phyloP scores from a whole-genome alignment of 2,113 vertebrate genomes.

The Oenanthe oenanthe region DNA sequence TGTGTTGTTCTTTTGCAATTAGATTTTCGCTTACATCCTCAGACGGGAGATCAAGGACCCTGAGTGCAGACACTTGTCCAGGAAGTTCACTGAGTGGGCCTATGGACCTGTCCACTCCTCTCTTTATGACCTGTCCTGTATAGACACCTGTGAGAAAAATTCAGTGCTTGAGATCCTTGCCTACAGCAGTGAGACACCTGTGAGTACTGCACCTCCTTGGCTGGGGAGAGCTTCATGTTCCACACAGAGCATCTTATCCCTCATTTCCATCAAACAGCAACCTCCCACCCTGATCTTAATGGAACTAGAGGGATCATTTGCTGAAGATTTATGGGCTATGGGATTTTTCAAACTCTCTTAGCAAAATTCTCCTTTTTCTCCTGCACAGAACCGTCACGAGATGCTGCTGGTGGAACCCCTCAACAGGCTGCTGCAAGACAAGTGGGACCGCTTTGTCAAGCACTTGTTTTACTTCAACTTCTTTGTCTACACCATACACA shows the following conservation, averaged over 20 bases:
- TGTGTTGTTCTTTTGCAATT: constrained; percentile 18
- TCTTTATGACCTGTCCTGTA: constrained; percentile 89
- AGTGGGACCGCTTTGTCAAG: constrained; percentile 89
- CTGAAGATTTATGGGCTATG: neutral
- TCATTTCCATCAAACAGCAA: neutral
- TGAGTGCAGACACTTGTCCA: constrained; percentile 87
- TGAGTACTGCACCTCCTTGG: constrained; percentile 71
- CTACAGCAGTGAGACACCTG: constrained; percentile 88
- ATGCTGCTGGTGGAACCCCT: constrained; percentile 93
- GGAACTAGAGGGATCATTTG: neutral
- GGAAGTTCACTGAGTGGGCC: constrained; percentile 98
- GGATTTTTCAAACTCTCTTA: neutral
- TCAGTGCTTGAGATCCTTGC: constrained; percentile 91
- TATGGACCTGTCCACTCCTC: constrained; percentile 94
- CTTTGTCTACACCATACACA: constrained; percentile 84
- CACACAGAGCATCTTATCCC: neutral
- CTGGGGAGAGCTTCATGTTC: neutral
- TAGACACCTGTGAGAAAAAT: constrained; percentile 88
- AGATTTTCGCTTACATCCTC: constrained; percentile 89
- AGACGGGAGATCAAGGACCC: constrained; percentile 87
- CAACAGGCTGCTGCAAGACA: constrained; percentile 87
- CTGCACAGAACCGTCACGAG: constrained; percentile 87
- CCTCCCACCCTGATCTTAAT: neutral
- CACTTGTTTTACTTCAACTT: constrained; percentile 89
- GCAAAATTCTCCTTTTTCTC: neutral